These are phyloP conservation scores for Macrotus californicus DNA, from an alignment of 2,113 vertebrate genomes.

Conservation along the genomic window DNA sequence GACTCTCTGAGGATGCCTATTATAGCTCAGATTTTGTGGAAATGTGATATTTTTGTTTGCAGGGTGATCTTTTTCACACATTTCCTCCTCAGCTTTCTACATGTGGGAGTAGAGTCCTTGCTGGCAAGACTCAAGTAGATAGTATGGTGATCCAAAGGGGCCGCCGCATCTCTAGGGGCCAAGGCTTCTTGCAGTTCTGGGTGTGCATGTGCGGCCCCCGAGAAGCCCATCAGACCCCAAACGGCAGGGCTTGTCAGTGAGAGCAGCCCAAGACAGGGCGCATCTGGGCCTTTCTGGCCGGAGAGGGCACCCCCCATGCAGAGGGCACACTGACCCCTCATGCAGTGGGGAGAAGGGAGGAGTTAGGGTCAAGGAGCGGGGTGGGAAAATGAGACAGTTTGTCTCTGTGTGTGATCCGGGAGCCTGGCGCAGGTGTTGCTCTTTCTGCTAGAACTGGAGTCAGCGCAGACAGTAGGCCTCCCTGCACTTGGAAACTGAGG, in stretches of 20 bases:
- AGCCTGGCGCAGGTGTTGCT: background rate
- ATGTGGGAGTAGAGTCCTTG: background rate
- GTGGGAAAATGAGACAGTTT: background rate
- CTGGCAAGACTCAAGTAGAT: background rate
- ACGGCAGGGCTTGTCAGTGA: background rate
- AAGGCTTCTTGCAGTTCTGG: background rate
- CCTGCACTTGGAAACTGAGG: background rate
- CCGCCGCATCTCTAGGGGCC: background rate
- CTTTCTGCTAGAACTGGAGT: background rate
- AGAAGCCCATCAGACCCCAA: background rate
- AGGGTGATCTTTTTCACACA: background rate
- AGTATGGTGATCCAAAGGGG: background rate
- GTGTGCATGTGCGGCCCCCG: background rate
- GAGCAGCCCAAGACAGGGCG: background rate
- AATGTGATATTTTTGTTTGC: conserved; percentile 25
- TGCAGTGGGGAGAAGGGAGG: background rate
- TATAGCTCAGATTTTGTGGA: background rate
- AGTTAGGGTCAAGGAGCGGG: background rate
- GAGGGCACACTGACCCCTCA: background rate
- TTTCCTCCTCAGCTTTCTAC: conserved; percentile 7
- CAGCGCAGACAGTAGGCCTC: background rate
- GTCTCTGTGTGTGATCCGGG: background rate
- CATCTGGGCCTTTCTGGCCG: background rate
- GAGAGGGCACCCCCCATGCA: background rate
- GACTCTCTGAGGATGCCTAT: background rate